Evolutionary conservation across 2,888 invertebrate genomes (phyloP), one percentile per base, ranked within the genome.

Genomic region (Noctua janthe): DNA sequence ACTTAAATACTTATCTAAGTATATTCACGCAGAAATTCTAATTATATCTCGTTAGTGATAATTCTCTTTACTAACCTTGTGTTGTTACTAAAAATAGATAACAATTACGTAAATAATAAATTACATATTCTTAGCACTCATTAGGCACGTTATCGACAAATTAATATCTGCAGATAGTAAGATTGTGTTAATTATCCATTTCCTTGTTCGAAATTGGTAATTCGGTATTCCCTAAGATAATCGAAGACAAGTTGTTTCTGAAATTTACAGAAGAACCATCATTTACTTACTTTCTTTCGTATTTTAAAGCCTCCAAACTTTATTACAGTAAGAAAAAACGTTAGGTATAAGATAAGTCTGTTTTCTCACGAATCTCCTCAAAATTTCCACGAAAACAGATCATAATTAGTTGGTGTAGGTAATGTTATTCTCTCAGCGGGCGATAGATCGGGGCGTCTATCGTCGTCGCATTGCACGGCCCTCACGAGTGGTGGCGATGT

Each of bases 41-140:
- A 80, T 84, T 71, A 71, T 84, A 80, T 54, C 73, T 84, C 7
- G 3, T 15, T 20, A 39, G 47, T 71, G 74, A 84, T 80, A 74
- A 80, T 74, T 71, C 70, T 74, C 51, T 79, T 64, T 64, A 71
- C 51, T 17, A n/a, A 66, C 23, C 29, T 56, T 74, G 11, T 54
- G 49, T 72, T 67, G 67, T 73, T 1, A 66, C 39, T 80, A 69
- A 74, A 72, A 80, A 71, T 84, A 83, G 39, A 54, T 54, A 59
- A 29, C 29, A 29, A 56, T 71, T 66, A 13, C 29, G 66, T 80
- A 49, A 74, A 54, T 59, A 39, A 74, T 80, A 56, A 54, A 80
- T 67, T 59, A 64, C 5, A 13, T 73, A 74, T 66, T 84, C 1
- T 71, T 54, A 59, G 39, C 70, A n/a, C n/a, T 70, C 78, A 70